Conservation (phyloP, 2,113 vertebrate species). For the Bothrops jararaca region DNA sequence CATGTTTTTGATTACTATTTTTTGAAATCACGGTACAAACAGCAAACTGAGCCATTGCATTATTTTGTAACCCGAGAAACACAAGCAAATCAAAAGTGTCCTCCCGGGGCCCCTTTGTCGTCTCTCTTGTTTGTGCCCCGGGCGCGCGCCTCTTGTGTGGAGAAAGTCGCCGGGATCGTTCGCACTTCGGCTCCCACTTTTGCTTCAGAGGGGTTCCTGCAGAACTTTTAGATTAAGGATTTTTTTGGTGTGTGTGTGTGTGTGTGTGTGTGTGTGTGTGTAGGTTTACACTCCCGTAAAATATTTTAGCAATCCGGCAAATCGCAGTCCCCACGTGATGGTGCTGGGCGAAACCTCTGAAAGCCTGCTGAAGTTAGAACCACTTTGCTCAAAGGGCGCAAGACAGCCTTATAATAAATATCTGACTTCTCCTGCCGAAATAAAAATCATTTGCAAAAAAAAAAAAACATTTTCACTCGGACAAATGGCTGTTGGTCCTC, state of each 20-base stretch:
- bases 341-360: background rate
- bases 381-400: background rate
- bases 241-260: background rate
- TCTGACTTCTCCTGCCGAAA: background rate
- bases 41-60: constrained; percentile 34
- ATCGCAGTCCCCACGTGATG: background rate
- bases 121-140: background rate
- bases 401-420: background rate
- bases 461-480: background rate
- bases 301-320: background rate
- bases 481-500: background rate
- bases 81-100: constrained; percentile 26
- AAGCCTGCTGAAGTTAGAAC: background rate
- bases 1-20: constrained; percentile 31
- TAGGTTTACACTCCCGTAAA: background rate
- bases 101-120: background rate
- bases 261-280: no score
- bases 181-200: background rate
- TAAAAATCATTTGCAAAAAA: background rate
- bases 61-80: constrained; percentile 24
- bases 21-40: constrained; percentile 13
- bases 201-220: background rate
- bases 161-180: background rate
- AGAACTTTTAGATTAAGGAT: background rate
- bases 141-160: background rate